These are phyloP conservation scores for Crotalus horridus DNA, from an alignment of 2,113 vertebrate genomes.

Conservation along the genomic window DNA sequence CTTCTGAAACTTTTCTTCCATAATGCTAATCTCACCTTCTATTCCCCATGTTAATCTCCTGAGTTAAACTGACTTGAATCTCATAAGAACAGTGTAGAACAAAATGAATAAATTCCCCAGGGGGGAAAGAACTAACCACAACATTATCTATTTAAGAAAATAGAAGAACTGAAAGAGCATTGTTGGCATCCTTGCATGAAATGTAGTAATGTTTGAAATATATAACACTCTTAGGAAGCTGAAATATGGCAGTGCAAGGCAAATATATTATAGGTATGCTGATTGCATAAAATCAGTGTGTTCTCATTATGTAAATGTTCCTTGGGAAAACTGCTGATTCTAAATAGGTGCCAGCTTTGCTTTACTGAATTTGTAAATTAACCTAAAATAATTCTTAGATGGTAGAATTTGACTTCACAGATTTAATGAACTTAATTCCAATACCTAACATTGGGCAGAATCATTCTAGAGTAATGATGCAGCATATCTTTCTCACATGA, in stretches of 20 bases:
- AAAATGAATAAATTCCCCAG: slow-evolving; percentile 22
- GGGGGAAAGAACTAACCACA: background rate
- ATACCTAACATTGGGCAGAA: background rate
- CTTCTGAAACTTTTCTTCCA: background rate
- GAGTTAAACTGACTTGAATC: slow-evolving; percentile 14
- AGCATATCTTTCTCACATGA: background rate
- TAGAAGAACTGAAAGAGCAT: background rate
- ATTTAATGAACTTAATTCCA: background rate
- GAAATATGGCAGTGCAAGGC: background rate
- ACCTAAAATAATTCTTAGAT: background rate
- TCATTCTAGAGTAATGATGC: background rate
- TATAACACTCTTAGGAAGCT: background rate
- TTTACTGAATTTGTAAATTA: slow-evolving; percentile 6
- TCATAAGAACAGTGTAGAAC: slow-evolving; percentile 18
- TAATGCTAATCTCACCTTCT: background rate
- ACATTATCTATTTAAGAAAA: slow-evolving; percentile 21
- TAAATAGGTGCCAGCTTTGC: background rate
- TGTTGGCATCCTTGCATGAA: background rate
- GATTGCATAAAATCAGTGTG: background rate
- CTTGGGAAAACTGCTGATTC: background rate
- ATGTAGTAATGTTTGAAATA: slow-evolving; percentile 6
- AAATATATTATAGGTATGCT: background rate
- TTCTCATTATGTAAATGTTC: background rate
- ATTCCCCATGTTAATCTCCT: background rate
- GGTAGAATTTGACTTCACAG: background rate